These are phyloP conservation scores for Cyphomyrmex costatus DNA, from an alignment of 1,140 invertebrate species.

Conservation along the genomic window DNA sequence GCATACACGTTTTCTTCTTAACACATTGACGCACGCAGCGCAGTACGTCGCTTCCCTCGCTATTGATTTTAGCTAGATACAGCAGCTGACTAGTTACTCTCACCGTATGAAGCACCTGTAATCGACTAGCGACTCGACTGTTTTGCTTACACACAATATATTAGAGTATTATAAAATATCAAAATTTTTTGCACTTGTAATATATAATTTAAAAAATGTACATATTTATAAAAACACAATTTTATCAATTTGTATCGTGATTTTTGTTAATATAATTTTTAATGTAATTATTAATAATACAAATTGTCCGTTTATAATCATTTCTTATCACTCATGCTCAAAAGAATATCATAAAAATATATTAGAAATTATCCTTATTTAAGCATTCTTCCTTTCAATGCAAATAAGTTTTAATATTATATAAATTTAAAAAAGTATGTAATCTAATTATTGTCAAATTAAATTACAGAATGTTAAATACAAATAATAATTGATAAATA, in stretches of 20 bases:
- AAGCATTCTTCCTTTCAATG: not conserved
- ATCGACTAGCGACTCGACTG: too few relatives aligned
- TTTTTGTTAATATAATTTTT: not conserved
- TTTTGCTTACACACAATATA: not conserved
- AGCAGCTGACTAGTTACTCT: constrained; percentile 62
- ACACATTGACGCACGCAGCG: constrained; percentile 37
- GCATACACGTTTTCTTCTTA: constrained; percentile 15
- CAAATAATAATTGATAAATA: not conserved
- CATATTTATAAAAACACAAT: not conserved
- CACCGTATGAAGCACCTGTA: not conserved
- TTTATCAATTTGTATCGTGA: not conserved
- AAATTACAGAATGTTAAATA: constrained; percentile 20
- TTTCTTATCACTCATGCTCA: not conserved
- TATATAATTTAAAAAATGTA: not conserved
- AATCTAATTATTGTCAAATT: not conserved
- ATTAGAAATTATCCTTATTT: not conserved
- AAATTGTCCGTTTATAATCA: not conserved
- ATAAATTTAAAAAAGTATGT: not conserved
- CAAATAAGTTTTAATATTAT: not conserved
- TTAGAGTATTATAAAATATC: not conserved
- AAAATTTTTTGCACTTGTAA: not conserved
- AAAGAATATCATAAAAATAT: not conserved
- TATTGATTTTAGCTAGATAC: constrained; percentile 76
- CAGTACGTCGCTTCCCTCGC: constrained; percentile 59
- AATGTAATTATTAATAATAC: constrained; percentile 24